phyloP scores from a whole-genome alignment of 2,888 invertebrate species.

The Drosophila pseudotalamancana region DNA sequence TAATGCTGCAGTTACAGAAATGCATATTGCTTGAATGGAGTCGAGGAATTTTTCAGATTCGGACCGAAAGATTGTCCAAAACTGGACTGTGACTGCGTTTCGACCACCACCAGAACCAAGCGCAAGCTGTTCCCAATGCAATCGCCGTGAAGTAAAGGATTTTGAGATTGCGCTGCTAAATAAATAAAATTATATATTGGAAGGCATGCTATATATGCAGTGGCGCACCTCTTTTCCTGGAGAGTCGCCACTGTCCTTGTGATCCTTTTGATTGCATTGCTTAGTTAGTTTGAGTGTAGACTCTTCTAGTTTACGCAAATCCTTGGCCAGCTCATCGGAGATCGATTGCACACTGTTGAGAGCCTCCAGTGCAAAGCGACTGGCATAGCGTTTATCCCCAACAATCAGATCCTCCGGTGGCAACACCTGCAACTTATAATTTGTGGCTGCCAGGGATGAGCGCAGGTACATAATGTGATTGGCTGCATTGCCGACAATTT shows the following conservation, averaged over 20 bases:
- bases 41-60: conserved; percentile 35
- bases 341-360: conserved; percentile 75
- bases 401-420: conserved; percentile 82
- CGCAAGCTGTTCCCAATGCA: conserved; percentile 52
- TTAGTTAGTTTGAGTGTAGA: conserved; percentile 40
- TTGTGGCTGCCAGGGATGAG: conserved; percentile 78
- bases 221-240: conserved; percentile 33
- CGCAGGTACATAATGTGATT: conserved; percentile 78
- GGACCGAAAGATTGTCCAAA: conserved; percentile 46
- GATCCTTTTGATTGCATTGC: neutral
- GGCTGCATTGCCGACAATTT: conserved; percentile 73
- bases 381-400: conserved; percentile 82
- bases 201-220: neutral
- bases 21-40: neutral
- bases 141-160: conserved; percentile 47
- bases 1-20: conserved; percentile 21
- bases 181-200: neutral
- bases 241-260: neutral
- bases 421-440: conserved; percentile 80
- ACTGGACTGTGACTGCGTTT: conserved; percentile 32
- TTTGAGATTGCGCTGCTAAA: conserved; percentile 44
- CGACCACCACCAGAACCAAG: conserved; percentile 70
- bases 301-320: conserved; percentile 69
- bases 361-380: conserved; percentile 82
- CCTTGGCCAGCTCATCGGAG: conserved; percentile 73